Percentiles rank a stretch among this genome's conserved stretches.
These are phyloP conservation scores for Phoenoteleia sp. DNA, from an alignment of 2,888 invertebrate genomes.

Conservation along the genomic window DNA sequence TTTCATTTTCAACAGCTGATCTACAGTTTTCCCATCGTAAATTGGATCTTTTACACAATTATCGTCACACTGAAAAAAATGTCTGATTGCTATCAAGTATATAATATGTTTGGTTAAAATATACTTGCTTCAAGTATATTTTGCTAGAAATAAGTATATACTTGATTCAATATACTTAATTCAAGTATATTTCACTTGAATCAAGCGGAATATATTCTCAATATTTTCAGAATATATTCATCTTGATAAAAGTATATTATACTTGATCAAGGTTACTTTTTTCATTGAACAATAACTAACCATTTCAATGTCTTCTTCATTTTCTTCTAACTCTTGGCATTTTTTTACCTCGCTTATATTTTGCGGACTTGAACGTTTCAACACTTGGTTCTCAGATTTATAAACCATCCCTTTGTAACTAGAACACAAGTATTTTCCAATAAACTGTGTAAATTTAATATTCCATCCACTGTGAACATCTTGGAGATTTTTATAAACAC, in stretches of 20 bases:
- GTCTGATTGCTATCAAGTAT: too few relatives aligned
- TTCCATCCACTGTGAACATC: not conserved
- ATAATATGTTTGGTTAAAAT: too few relatives aligned
- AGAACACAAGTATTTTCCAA: constrained; percentile 18
- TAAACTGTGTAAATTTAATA: constrained; percentile 12
- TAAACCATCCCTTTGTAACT: constrained; percentile 32
- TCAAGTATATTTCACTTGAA: too few relatives aligned
- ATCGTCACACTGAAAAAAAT: constrained; percentile 8
- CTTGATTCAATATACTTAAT: too few relatives aligned
- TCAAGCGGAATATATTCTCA: too few relatives aligned
- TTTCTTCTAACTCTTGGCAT: not conserved
- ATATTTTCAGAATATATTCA: too few relatives aligned
- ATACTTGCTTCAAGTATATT: too few relatives aligned
- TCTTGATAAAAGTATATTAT: too few relatives aligned
- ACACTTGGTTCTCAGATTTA: constrained; percentile 6
- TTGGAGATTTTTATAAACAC: constrained; percentile 10
- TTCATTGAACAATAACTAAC: too few relatives aligned
- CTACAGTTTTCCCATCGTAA: not conserved
- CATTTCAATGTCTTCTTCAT: constrained; percentile 12
- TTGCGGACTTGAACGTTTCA: constrained; percentile 23
- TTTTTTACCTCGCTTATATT: constrained; percentile 1
- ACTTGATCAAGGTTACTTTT: too few relatives aligned
- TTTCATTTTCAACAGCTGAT: not conserved
- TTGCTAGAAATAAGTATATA: too few relatives aligned
- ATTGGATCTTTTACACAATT: constrained; percentile 20